A percentile compares a stretch with the other conserved stretches of the same genome.
These are phyloP conservation scores for Lissonota sp. DNA, from an alignment of 2,888 invertebrate genomes.

Conservation along the genomic window DNA sequence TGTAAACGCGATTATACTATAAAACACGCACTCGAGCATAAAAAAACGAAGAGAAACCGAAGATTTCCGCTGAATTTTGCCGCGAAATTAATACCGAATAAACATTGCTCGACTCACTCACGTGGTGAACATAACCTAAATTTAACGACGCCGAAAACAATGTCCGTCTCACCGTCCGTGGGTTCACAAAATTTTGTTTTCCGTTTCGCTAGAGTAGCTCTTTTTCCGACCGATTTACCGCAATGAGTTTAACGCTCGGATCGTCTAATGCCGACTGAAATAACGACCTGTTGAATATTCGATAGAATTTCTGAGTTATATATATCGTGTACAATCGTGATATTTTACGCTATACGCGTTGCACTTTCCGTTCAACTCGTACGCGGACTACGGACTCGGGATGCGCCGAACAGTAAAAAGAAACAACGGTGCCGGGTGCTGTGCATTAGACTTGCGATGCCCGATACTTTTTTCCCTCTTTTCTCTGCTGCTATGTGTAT, in stretches of 20 bases:
- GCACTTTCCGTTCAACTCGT: not conserved
- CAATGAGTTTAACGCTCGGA: not conserved
- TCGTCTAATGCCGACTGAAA: not conserved
- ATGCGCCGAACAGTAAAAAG: constrained; percentile 17
- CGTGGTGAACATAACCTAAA: constrained; percentile 40
- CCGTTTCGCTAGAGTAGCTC: not conserved
- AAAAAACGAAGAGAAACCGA: no score
- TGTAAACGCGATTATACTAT: no score
- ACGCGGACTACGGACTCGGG: constrained; percentile 36
- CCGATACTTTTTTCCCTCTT: no score
- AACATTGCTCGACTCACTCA: constrained; percentile 1
- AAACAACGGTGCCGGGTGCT: not conserved
- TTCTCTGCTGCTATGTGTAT: no score
- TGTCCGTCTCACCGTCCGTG: no score
- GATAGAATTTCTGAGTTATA: not conserved
- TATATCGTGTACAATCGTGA: not conserved
- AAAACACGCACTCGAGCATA: no score
- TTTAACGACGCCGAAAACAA: not conserved
- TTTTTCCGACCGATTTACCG: not conserved
- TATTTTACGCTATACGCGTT: not conserved
- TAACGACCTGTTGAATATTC: constrained; percentile 44
- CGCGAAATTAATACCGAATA: not conserved
- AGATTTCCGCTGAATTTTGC: no score
- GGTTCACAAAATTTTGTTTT: no score
- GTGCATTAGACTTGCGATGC: not conserved